phyloP scores from a whole-genome alignment of 1,140 invertebrate species.

The Trichogramma pretiosum region DNA sequence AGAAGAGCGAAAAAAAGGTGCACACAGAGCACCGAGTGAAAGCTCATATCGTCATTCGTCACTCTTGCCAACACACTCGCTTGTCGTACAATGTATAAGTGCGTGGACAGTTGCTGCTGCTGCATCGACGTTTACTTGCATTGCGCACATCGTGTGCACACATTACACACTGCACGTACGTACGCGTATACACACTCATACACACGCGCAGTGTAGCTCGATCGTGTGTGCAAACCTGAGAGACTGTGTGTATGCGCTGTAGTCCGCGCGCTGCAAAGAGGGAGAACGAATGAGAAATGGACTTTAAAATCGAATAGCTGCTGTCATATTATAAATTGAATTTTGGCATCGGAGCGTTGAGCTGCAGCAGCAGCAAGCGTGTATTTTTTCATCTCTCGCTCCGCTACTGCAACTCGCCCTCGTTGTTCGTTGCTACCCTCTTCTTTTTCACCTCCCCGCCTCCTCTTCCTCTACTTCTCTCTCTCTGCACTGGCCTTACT shows the following conservation, averaged over 20 bases:
- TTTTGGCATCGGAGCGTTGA: slow-evolving; percentile 31
- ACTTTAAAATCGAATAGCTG: slow-evolving; percentile 40
- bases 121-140: slow-evolving; percentile 16
- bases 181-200: too few species aligned
- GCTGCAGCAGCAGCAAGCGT: slow-evolving; percentile 11
- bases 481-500: background rate
- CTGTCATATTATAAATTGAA: slow-evolving; percentile 42
- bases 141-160: too few species aligned
- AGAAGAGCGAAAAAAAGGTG: background rate
- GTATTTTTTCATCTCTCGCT: slow-evolving; percentile 28
- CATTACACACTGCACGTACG: too few species aligned
- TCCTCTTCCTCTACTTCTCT: background rate
- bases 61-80: too few species aligned
- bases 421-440: slow-evolving; percentile 11
- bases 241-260: slow-evolving; percentile 20
- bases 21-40: background rate
- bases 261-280: background rate
- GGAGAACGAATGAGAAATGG: slow-evolving; percentile 35
- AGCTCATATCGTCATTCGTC: slow-evolving; percentile 18
- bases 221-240: too few species aligned
- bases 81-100: too few species aligned
- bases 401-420: slow-evolving; percentile 16
- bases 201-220: too few species aligned
- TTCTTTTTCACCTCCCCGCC: background rate
- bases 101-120: slow-evolving; percentile 5